These are phyloP conservation scores for Endomychus coccineus DNA, from an alignment of 2,888 invertebrate species.

Conservation along the genomic window DNA sequence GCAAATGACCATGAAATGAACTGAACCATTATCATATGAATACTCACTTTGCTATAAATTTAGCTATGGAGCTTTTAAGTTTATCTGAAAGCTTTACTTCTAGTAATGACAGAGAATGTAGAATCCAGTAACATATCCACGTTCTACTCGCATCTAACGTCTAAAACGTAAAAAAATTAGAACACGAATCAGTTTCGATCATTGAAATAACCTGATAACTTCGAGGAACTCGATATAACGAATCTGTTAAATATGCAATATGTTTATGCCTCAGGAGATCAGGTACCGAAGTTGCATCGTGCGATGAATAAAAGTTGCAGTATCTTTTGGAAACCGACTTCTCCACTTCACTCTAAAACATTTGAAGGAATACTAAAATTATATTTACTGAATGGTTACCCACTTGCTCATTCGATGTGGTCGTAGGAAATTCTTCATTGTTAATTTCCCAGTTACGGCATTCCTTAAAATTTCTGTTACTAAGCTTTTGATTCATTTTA, in stretches of 20 bases:
- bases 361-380: conserved; percentile 18
- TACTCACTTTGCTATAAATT: conserved; percentile 53
- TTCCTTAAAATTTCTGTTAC: conserved; percentile 27
- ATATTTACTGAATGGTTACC: conserved; percentile 19
- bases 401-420: conserved; percentile 56
- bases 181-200: conserved; percentile 1
- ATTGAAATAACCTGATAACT: conserved; percentile 47
- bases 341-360: conserved; percentile 52
- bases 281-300: conserved; percentile 53
- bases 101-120: conserved; percentile 80
- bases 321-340: conserved; percentile 49
- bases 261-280: conserved; percentile 57
- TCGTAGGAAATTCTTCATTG: conserved; percentile 53
- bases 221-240: conserved; percentile 58
- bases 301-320: conserved; percentile 44
- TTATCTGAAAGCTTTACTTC: conserved; percentile 54
- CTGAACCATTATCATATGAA: background rate
- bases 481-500: conserved; percentile 11
- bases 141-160: conserved; percentile 90
- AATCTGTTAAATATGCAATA: conserved; percentile 58
- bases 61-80: conserved; percentile 48
- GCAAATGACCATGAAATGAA: too few species aligned
- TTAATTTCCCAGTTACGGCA: conserved; percentile 47
- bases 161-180: conserved; percentile 36
- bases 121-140: conserved; percentile 96